A percentile compares a stretch with the other conserved stretches of the same genome.
Evolutionary conservation across 64 coral and sea anemone genomes (phyloP).

Genomic region (Actinia tenebrosa): DNA sequence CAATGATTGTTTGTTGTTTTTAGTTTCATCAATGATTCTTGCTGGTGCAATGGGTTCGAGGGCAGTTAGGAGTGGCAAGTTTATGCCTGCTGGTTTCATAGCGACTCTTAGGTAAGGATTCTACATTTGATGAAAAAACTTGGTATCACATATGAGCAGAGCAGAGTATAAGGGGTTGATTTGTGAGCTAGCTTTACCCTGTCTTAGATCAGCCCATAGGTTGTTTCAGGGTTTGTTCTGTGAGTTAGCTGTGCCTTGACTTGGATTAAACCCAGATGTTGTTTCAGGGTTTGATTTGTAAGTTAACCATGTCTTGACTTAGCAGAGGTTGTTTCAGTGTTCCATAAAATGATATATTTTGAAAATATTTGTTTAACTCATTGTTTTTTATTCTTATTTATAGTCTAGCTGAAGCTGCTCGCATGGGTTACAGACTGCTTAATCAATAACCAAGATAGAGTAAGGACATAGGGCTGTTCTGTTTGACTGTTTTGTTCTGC

Average conservation of each 20-base stretch:
- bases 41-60: constrained; percentile 88
- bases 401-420: constrained; percentile 58
- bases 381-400: constrained; percentile 32
- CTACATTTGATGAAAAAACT: not conserved
- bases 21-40: constrained; percentile 83
- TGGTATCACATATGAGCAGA: too few relatives aligned
- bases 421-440: constrained; percentile 72
- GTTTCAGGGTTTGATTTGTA: too few relatives aligned
- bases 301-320: too few relatives aligned
- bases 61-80: constrained; percentile 74
- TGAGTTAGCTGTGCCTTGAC: too few relatives aligned
- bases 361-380: not conserved
- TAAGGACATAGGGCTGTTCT: not conserved
- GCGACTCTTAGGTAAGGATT: constrained; percentile 65
- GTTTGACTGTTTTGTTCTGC: not conserved
- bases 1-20: not conserved
- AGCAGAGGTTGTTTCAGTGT: too few relatives aligned
- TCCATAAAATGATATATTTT: too few relatives aligned
- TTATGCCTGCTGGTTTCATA: constrained; percentile 92
- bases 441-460: not conserved
- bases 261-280: too few relatives aligned
- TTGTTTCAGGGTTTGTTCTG: too few relatives aligned
- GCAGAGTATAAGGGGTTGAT: too few relatives aligned
- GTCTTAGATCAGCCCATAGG: too few relatives aligned
- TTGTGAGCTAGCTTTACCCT: too few relatives aligned